phyloP scores from a whole-genome alignment of 2,797 vertebrate species.

The Phataginus tricuspis region DNA sequence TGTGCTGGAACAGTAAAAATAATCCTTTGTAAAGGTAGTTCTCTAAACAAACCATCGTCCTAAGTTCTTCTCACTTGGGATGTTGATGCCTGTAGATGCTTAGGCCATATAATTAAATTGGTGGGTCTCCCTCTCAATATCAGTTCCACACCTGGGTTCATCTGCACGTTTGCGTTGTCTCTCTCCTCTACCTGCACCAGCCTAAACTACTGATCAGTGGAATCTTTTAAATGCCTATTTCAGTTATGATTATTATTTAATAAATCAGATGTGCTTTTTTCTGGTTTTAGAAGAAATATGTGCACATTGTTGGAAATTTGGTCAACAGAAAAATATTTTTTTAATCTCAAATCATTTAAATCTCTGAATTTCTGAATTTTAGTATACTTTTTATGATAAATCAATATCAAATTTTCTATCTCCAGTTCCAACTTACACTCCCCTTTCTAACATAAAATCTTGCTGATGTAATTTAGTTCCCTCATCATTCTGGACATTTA shows the following conservation, averaged over 20 bases:
- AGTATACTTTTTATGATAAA: not conserved
- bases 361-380: not conserved
- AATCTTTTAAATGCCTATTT: not conserved
- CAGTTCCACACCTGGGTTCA: not conserved
- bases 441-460: not conserved
- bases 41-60: not conserved
- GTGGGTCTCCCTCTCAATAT: not conserved
- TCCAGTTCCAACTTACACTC: not conserved
- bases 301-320: not conserved
- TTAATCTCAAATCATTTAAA: not conserved
- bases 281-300: not conserved
- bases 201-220: not conserved
- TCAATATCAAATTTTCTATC: not conserved
- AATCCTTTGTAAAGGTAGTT: not conserved
- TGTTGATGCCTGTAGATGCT: not conserved
- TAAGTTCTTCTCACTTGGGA: not conserved
- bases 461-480: not conserved
- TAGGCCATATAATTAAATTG: not conserved
- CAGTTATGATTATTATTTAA: not conserved
- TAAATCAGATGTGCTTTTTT: not conserved
- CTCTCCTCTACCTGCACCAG: not conserved
- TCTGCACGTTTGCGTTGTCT: not conserved
- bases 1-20: not conserved
- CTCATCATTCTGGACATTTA: not conserved
- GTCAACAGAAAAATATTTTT: not conserved